These are phyloP conservation scores for Pseudopleuronectes americanus DNA, from an alignment of 2,797 vertebrate genomes.

Conservation along the genomic window DNA sequence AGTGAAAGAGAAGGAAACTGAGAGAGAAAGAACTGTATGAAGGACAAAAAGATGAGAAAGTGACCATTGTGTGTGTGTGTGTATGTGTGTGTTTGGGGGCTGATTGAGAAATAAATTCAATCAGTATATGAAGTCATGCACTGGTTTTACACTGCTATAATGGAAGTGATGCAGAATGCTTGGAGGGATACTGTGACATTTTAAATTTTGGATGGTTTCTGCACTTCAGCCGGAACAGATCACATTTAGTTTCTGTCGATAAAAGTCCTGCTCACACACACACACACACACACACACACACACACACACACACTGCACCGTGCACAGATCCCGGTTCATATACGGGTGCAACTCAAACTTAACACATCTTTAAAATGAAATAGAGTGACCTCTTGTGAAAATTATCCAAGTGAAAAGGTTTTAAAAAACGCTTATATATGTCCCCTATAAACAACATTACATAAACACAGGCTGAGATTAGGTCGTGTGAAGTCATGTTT, in stretches of 20 bases:
- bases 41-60: constrained; percentile 56
- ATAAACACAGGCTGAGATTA: not conserved
- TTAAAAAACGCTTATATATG: not conserved
- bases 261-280: constrained; percentile 8
- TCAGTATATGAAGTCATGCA: constrained; percentile 57
- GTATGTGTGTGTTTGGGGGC: constrained; percentile 21
- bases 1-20: constrained; percentile 55
- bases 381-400: not conserved
- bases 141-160: constrained; percentile 39
- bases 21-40: constrained; percentile 64
- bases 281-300: not conserved
- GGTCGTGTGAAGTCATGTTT: too few relatives aligned
- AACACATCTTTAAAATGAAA: not conserved
- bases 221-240: constrained; percentile 25
- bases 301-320: constrained; percentile 5
- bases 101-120: constrained; percentile 62
- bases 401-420: not conserved
- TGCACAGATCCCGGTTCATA: not conserved
- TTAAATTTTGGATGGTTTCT: constrained; percentile 23
- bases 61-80: constrained; percentile 16
- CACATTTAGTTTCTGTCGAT: constrained; percentile 27
- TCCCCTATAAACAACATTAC: not conserved
- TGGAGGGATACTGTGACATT: constrained; percentile 56
- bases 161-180: constrained; percentile 58
- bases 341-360: not conserved